Evolutionary conservation across 2,888 invertebrate species (phyloP), one percentile per base, ranked within the genome.

Genomic region (Nemapogon koenigi): DNA sequence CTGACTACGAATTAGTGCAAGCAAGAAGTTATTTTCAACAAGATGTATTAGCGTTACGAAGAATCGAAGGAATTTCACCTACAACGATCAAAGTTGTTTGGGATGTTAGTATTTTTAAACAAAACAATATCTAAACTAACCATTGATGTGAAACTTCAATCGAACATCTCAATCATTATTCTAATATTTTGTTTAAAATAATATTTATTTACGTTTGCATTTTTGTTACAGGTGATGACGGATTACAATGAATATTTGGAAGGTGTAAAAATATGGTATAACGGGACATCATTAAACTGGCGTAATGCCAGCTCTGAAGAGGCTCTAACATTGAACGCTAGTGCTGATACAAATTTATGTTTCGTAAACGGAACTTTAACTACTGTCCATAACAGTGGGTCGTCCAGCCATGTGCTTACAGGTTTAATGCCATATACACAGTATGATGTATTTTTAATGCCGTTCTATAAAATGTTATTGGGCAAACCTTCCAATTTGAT

Each of bases 401-500:
- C 87, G 4, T 87, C 87, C 17, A 87, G 87, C 53, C 89, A 90
- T 58, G 81, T 87, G 10, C 80, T 93, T 13, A 85, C 87, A 6
- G 90, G 90, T 48, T 71, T 97, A 48, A 83, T 87, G 55, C 90
- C 94, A 46, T 93, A 86, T 62, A 91, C 90, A 17, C 89, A 89
- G 58, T 97, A 97, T 61, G 94, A 96, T 66, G 89, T 97, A 55
- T 94, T 96, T 61, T 81, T 96, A 41, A 89, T 91, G 53, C 95
- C 96, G 0, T 96, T 91, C 66, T 93, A 89, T 63, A 89, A 89
- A 60, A 88, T 86, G 46, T 83, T 94, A 43, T 88, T 97, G 57
- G 97, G 97, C 3, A 91, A 91, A 55, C 95, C 96, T 8, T 95
- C 94, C 38, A 97, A 97, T 75, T 90, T 91, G 4, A 88, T 91